phyloP scores from a whole-genome alignment of 1,140 invertebrate species.

The Chelonus insularis region DNA sequence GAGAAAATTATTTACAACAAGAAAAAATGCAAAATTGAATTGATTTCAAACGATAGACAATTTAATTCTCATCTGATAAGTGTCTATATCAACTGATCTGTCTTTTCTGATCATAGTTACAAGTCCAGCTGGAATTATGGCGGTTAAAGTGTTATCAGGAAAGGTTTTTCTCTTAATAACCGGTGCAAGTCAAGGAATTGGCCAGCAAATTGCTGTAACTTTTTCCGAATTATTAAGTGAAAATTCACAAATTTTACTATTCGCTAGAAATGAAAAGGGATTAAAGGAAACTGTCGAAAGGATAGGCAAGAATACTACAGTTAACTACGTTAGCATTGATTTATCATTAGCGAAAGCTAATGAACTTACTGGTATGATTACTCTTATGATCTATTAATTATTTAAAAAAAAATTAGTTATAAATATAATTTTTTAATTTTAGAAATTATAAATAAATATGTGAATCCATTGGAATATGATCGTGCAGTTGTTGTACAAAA shows the following conservation, averaged over 20 bases:
- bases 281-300: slow-evolving; percentile 66
- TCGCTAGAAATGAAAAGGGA: slow-evolving; percentile 72
- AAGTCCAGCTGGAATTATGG: slow-evolving; percentile 32
- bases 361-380: slow-evolving; percentile 59
- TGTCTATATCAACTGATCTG: no score
- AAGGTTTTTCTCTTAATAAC: slow-evolving; percentile 71
- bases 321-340: slow-evolving; percentile 63
- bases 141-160: slow-evolving; percentile 49
- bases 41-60: no score
- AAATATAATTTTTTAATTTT: slow-evolving; percentile 18
- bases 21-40: no score
- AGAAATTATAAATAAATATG: slow-evolving; percentile 57
- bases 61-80: no score
- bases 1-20: no score
- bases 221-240: slow-evolving; percentile 66
- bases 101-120: no score
- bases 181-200: slow-evolving; percentile 88
- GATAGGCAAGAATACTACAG: slow-evolving; percentile 53
- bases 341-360: slow-evolving; percentile 59
- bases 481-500: slow-evolving; percentile 84
- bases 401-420: no score
- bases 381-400: slow-evolving; percentile 89
- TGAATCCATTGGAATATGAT: slow-evolving; percentile 63
- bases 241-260: slow-evolving; percentile 72
- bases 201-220: slow-evolving; percentile 73